Evolutionary conservation across 2,113 vertebrate species (phyloP).

Genomic region (Rattus rattus): DNA sequence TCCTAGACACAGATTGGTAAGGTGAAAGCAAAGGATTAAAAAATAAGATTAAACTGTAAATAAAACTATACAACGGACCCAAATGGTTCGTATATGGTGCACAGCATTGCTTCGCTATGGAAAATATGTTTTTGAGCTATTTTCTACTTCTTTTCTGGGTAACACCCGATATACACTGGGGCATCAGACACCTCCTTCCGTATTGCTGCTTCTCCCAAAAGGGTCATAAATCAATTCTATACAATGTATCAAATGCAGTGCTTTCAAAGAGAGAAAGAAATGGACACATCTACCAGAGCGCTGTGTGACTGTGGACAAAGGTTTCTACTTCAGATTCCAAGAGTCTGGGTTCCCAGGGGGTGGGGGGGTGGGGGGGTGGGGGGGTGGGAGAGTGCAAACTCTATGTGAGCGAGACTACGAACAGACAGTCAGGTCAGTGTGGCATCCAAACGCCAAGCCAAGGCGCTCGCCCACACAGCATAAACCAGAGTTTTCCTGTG

Average conservation of each 20-base stretch:
- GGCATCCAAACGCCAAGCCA: not conserved
- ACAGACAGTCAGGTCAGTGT: conserved; percentile 40
- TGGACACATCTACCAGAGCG: not conserved
- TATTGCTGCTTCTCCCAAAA: not conserved
- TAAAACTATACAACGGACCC: not conserved
- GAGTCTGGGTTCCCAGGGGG: not conserved
- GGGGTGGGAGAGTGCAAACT: not conserved
- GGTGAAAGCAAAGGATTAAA: not conserved
- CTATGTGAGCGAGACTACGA: conserved; percentile 22
- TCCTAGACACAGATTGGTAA: not conserved
- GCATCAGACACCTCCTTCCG: not conserved
- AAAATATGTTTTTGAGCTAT: conserved; percentile 34
- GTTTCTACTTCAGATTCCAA: conserved; percentile 42
- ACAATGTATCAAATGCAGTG: not conserved
- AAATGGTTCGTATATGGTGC: not conserved
- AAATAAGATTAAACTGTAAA: not conserved
- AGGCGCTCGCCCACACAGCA: conserved; percentile 47
- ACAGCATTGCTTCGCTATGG: not conserved
- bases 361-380: no score
- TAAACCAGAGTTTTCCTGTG: conserved; percentile 57
- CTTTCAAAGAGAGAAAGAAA: conserved; percentile 41
- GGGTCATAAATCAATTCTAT: not conserved
- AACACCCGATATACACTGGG: conserved; percentile 14
- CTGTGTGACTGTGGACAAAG: not conserved
- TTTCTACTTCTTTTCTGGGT: conserved; percentile 30